A percentile compares a stretch with the other conserved stretches of the same genome.
These are phyloP conservation scores for Paracentrotus lividus DNA, from an alignment of 53 echinoderm and acorn worm species.

Conservation along the genomic window DNA sequence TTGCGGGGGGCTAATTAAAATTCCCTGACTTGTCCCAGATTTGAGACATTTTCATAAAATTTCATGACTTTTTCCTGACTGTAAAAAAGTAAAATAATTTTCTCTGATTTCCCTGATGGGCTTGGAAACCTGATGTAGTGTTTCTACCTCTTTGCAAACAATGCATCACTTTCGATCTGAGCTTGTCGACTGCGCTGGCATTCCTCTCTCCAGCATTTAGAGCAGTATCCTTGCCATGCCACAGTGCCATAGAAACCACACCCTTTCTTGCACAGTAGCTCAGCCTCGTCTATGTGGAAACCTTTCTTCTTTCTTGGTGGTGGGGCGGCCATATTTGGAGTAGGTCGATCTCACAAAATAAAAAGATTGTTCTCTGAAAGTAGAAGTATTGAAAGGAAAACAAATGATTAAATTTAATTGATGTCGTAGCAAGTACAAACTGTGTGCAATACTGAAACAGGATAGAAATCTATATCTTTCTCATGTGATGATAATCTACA, in stretches of 20 bases:
- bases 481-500: too few species aligned
- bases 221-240: conserved; percentile 96
- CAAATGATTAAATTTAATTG: too few species aligned
- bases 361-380: background rate
- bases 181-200: conserved; percentile 84
- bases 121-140: too few species aligned
- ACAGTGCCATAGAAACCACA: conserved; percentile 97
- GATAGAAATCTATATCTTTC: too few species aligned
- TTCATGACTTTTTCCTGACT: too few species aligned
- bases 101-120: too few species aligned
- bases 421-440: too few species aligned
- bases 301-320: conserved; percentile 84
- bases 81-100: too few species aligned
- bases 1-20: too few species aligned
- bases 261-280: conserved; percentile 92
- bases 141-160: conserved; percentile 72
- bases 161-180: conserved; percentile 85
- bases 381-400: background rate
- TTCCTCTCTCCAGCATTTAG: conserved; percentile 93
- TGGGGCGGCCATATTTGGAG: conserved; percentile 30
- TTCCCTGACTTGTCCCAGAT: too few species aligned
- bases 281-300: conserved; percentile 93
- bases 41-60: too few species aligned
- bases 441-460: too few species aligned
- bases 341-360: background rate